These are phyloP conservation scores for Pristionchus pacificus DNA, from an alignment of 1,140 invertebrate species.

Conservation along the genomic window DNA sequence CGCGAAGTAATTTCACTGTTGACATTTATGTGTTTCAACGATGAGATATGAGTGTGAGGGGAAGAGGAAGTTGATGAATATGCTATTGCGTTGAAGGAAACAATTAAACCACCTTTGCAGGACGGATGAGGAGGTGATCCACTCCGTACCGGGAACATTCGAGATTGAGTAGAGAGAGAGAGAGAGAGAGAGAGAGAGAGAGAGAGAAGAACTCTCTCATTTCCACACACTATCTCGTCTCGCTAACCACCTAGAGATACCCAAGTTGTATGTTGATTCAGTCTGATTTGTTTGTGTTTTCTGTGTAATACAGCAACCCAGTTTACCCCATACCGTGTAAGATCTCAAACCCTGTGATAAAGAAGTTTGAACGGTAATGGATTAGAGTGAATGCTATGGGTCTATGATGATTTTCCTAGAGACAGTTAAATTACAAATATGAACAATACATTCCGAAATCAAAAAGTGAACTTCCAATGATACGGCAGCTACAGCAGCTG, in stretches of 20 bases:
- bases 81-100: constrained; percentile 6
- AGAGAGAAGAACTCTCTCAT: not conserved
- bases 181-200: too few relatives aligned
- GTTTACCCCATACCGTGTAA: not conserved
- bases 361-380: too few relatives aligned
- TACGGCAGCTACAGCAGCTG: not conserved
- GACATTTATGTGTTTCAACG: not conserved
- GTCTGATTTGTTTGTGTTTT: constrained; percentile 5
- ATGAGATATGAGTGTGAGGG: not conserved
- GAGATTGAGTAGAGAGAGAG: not conserved
- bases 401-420: too few relatives aligned
- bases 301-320: constrained; percentile 1
- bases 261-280: not conserved
- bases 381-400: too few relatives aligned
- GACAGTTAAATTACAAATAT: too few relatives aligned
- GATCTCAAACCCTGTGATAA: not conserved
- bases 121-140: constrained; percentile 5
- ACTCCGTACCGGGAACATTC: constrained; percentile 1
- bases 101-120: not conserved
- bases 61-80: constrained; percentile 1
- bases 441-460: too few relatives aligned
- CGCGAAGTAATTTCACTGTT: constrained; percentile 3
- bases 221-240: not conserved
- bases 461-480: not conserved
- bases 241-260: not conserved